Evolutionary conservation across 2,113 vertebrate genomes (phyloP).

Genomic region (Varanus komodoensis): DNA sequence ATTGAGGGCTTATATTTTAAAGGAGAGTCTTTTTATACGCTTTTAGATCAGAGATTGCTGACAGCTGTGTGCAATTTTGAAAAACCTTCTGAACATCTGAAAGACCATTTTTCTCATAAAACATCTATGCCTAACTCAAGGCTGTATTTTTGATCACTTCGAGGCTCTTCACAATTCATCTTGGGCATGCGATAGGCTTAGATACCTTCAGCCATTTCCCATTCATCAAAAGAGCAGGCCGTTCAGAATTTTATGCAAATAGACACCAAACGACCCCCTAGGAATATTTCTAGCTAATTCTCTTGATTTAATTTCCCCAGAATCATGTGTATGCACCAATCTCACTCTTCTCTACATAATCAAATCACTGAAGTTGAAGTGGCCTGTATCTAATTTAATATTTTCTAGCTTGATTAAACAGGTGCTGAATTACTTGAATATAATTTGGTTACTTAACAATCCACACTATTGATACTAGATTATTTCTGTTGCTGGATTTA

Average conservation of each 20-base stretch:
- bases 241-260: slow-evolving; percentile 76
- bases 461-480: slow-evolving; percentile 46
- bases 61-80: slow-evolving; percentile 44
- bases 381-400: slow-evolving; percentile 73
- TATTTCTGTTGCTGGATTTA: slow-evolving; percentile 28
- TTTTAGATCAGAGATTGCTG: slow-evolving; percentile 33
- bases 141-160: slow-evolving; percentile 50
- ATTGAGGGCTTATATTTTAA: neutral
- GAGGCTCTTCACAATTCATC: slow-evolving; percentile 48
- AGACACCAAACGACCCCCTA: slow-evolving; percentile 70
- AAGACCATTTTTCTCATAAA: slow-evolving; percentile 53
- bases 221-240: slow-evolving; percentile 59
- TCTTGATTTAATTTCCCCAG: slow-evolving; percentile 80
- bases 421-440: slow-evolving; percentile 79
- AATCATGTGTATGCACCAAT: slow-evolving; percentile 78
- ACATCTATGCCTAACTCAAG: slow-evolving; percentile 54
- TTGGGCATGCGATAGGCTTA: slow-evolving; percentile 41
- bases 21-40: neutral
- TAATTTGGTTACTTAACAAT: slow-evolving; percentile 75
- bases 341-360: slow-evolving; percentile 71
- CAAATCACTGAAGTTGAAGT: slow-evolving; percentile 79
- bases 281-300: slow-evolving; percentile 76
- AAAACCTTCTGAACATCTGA: slow-evolving; percentile 49
- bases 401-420: slow-evolving; percentile 80
- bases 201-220: slow-evolving; percentile 54